Evolutionary conservation across 2,888 invertebrate species (phyloP), one percentile per base, ranked within the genome.

Genomic region (Hypena proboscidalis): DNA sequence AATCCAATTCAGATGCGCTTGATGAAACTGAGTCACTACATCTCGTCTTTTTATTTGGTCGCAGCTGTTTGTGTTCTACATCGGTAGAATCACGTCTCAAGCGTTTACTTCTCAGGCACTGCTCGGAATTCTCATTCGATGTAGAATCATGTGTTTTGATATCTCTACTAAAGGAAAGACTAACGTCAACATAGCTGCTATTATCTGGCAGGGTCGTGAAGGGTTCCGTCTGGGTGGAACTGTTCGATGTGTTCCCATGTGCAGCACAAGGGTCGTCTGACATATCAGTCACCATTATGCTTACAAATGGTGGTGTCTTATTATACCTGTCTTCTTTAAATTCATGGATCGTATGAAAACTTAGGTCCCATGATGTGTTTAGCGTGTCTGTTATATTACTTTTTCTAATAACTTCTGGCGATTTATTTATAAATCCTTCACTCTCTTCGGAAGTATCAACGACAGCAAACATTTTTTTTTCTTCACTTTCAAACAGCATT

Each of bases 331-430:
- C 76, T 37, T 58, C 64, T 56, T 77, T 76, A 20, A 57, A 54
- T 21, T 80, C 80, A 63, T 63, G 63, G 49, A 70, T 58, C 37
- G 74, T 68, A 46, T 64, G 52, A 63, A 77, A 74, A 61, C 58
- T 79, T 38, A 64, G 65, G 46, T 85, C 85, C 85, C 85, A 90
- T 52, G 89, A 90, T 48, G 75, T 74, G 47, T 87, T 72, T 50
- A 77, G 64, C 26, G 51, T 45, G 36, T 77, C 69, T 34, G 67
- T 56, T 55, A 64, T 64, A 33, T 68, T 58, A 59, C 77, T 79
- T 83, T 80, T 83, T 46, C 90, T 72, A 50, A 90, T 70, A 45
- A 76, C 65, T 81, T 90, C 90, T 36, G 88, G 63, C 3, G 85
- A 80, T 58, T 75, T 72, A 52, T 68, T 46, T 44, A 46, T 63